phyloP scores from a whole-genome alignment of 2,888 invertebrate genomes.

The Ochlodes sylvanus region DNA sequence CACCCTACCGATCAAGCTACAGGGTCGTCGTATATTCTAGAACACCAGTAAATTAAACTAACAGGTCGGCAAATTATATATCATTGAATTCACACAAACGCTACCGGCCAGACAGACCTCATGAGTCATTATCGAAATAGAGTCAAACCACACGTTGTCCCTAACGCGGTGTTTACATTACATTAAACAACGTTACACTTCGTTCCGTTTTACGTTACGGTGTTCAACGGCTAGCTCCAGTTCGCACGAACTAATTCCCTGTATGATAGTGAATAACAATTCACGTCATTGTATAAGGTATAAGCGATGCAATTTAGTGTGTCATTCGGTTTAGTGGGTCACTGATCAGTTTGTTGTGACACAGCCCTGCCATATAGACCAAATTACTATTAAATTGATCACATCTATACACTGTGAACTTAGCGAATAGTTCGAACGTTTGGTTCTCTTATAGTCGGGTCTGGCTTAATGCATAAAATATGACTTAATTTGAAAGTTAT shows the following conservation, averaged over 20 bases:
- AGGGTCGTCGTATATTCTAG: not conserved
- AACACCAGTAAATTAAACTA: not conserved
- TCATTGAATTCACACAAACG: not conserved
- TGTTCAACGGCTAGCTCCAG: slow-evolving; percentile 29
- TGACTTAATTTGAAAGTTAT: too few relatives aligned
- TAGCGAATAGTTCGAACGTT: too few relatives aligned
- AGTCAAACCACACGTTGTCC: slow-evolving; percentile 4
- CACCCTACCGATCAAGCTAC: too few relatives aligned
- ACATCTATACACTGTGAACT: too few relatives aligned
- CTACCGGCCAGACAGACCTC: not conserved
- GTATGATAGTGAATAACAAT: slow-evolving; percentile 21
- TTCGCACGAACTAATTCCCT: slow-evolving; percentile 33
- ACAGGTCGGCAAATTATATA: not conserved
- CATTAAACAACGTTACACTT: not conserved
- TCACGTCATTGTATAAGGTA: slow-evolving; percentile 10
- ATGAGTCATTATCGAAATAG: slow-evolving; percentile 5
- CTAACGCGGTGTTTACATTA: slow-evolving; percentile 24
- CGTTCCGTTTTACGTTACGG: slow-evolving; percentile 11
- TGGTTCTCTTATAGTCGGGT: too few relatives aligned
- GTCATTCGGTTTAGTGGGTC: slow-evolving; percentile 22
- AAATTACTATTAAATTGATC: too few relatives aligned
- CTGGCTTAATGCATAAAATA: too few relatives aligned
- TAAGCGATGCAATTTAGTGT: slow-evolving; percentile 19
- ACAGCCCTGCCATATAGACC: too few relatives aligned
- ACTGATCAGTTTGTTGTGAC: slow-evolving; percentile 1